Evolutionary conservation across 2,888 invertebrate genomes (phyloP), one percentile per base, ranked within the genome.

Genomic region (Germaria angustata): DNA sequence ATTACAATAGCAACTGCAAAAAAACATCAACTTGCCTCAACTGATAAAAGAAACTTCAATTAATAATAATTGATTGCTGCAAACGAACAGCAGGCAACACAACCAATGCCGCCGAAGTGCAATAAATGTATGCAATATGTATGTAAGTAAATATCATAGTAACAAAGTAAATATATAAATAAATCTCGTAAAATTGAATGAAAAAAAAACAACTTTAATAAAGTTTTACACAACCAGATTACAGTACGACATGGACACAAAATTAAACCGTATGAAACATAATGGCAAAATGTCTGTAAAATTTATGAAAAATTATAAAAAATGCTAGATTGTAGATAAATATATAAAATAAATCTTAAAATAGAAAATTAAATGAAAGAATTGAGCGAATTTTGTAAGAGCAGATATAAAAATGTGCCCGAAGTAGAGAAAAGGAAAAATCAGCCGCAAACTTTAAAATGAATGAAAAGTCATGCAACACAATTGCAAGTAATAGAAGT

Each of bases 11-110:
- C 17, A 32, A 63, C 13, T 51, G 22, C 17, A 24, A 71, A 68
- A 22, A 28, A 28, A 46, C 65, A 28, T 66, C 55, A 69, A 76
- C 69, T 73, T 41, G 17, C 41, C 17, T 46, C 13, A 39, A 65
- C 66, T 78, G 78, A 78, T 78, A 82, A 82, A n/a, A 78, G 78
- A 75, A 82, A 78, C 81, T 82, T 82, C 78, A 82, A 82, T 82
- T 82, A 82, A 78, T 65, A 69, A 65, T 65, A 82, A 82, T 78
- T 82, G 73, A 72, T 49, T 69, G 68, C 71, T 59, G 78, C 57
- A 57, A 51, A 36, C 53, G 44, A 55, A 55, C 68, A 68, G 53
- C 34, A 69, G 53, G 17, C 41, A 73, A 59, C 24, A n/a, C n/a
- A n/a, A 36, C 55, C 55, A 17, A 24, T 22, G 49, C 28, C 32